Percentiles rank a stretch among this genome's conserved stretches.
These are phyloP conservation scores for Nebria salina DNA, from an alignment of 2,888 invertebrate species.

Conservation along the genomic window DNA sequence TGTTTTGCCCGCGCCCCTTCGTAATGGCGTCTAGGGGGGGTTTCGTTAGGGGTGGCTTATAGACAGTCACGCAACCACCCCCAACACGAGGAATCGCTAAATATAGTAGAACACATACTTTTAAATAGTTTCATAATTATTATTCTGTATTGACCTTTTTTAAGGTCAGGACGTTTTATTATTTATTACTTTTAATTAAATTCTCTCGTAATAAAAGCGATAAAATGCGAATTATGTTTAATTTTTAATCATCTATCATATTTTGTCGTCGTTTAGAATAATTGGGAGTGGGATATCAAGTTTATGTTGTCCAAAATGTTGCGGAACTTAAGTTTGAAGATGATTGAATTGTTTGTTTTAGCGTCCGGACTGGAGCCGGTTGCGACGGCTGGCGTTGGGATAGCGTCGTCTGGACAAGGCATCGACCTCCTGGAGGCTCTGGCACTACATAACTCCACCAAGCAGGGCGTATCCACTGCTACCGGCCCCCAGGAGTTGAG, in stretches of 20 bases:
- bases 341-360: conserved; percentile 61
- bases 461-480: conserved; percentile 73
- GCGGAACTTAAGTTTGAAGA: background rate
- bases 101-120: background rate
- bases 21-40: background rate
- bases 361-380: conserved; percentile 68
- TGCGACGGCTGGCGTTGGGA: conserved; percentile 57
- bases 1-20: background rate
- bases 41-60: background rate
- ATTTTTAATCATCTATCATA: background rate
- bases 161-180: background rate
- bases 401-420: conserved; percentile 59
- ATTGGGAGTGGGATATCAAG: background rate
- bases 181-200: background rate
- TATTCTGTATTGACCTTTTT: background rate
- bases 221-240: too few species aligned
- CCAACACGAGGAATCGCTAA: conserved; percentile 1
- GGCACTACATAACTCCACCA: conserved; percentile 80
- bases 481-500: conserved; percentile 76
- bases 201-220: too few species aligned
- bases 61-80: conserved; percentile 1
- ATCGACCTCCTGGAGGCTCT: conserved; percentile 83
- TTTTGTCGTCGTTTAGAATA: background rate
- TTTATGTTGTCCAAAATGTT: too few species aligned
- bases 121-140: background rate